Base-by-base conservation (phyloP, 2,113 vertebrate genomes). In the Alligator mississippiensis region DNA sequence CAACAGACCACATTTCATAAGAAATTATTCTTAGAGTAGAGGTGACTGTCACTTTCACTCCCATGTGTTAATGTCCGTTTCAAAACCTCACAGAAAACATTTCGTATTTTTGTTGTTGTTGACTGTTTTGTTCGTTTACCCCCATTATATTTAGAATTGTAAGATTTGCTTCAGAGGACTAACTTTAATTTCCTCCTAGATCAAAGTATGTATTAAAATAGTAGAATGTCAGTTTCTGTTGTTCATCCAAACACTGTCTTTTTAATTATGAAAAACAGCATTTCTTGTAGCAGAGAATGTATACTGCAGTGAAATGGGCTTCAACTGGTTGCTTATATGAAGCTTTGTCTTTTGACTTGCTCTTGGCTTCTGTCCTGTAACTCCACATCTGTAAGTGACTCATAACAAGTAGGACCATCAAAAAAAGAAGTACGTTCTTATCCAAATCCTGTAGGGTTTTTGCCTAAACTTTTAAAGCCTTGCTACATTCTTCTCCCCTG, bases 331-430 rank as follows among this genome's bases (percentile, higher is more conserved):
- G 96, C 96, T 95, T 96, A 85, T 94, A 59, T 78, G 84, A 96
- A 91, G 87, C 92, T 92, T 95, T 97, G 96, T 96, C 95, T 97
- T 47, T 97, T 92, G 93, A 90, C 94, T 94, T 92, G 59, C 91
- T 95, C 93, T 96, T 97, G 96, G 96, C 96, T 90, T 85, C 85
- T 87, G 25, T 94, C 85, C 93, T 93, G 84, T 77, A 94, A 78
- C 78, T 94, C 87, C 92, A 96, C 96, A 97, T 97, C 96, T 96
- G 95, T 80, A 94, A 94, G 81, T 97, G 96, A 97, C 92, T 96
- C 96, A 97, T 96, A 96, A 89, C n/a, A 85, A 93, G 90, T 80
- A 84, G 70, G 72, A 61, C 85, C 87, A 89, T 95, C 95, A 91
- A 88, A 96, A 95, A 93, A 95, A 92, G 91, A 91, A 96, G 94